phyloP scores from a whole-genome alignment of 2,797 vertebrate genomes.

The Hypotaenidia okinawae region DNA sequence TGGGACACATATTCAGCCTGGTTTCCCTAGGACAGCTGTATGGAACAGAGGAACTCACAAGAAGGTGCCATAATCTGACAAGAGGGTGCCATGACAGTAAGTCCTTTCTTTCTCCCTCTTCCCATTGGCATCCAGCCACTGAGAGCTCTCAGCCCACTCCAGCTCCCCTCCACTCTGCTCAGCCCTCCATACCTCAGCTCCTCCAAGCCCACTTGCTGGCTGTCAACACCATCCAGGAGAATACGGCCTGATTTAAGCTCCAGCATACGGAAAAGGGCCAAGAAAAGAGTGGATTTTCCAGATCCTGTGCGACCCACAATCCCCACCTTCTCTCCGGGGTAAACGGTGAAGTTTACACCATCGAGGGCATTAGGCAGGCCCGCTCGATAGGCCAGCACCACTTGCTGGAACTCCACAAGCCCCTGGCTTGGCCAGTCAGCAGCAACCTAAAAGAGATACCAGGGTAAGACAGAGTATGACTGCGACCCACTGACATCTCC shows the following conservation, averaged over 20 bases:
- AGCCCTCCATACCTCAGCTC: constrained; percentile 84
- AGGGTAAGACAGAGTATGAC: neutral
- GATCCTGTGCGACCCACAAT: constrained; percentile 96
- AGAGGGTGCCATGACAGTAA: neutral
- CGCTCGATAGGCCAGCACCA: constrained; percentile 84
- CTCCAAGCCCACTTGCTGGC: constrained; percentile 81
- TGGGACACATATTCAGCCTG: neutral
- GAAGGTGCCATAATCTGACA: neutral
- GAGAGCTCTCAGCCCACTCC: neutral
- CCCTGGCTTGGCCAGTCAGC: constrained; percentile 86
- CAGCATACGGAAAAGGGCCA: constrained; percentile 92
- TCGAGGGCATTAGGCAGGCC: constrained; percentile 91
- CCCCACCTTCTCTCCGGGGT: constrained; percentile 91
- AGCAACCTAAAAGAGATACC: constrained; percentile 74
- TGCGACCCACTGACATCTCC: neutral
- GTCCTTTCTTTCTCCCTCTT: neutral
- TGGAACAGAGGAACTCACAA: neutral
- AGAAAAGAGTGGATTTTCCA: constrained; percentile 93
- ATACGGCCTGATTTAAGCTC: constrained; percentile 88
- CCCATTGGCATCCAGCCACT: neutral
- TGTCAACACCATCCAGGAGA: constrained; percentile 87
- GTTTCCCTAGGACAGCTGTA: neutral
- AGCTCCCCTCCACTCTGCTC: neutral
- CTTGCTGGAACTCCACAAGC: constrained; percentile 85
- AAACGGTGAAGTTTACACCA: constrained; percentile 84